Evolutionary conservation across 2,113 vertebrate genomes (phyloP), one percentile per base, ranked within the genome.

Genomic region (Hypanus sabinus): DNA sequence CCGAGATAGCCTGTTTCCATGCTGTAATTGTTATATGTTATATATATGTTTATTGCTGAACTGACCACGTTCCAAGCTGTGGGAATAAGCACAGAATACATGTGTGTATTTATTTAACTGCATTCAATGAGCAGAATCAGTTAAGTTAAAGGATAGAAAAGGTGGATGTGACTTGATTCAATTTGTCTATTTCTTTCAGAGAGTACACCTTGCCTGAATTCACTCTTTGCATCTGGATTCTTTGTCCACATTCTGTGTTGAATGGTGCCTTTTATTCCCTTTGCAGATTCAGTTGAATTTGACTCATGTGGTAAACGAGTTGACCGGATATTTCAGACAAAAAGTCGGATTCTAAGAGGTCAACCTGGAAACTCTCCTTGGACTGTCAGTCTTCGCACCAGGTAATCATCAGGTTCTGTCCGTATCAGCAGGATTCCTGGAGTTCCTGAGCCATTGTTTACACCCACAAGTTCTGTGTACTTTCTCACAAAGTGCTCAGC

Each of bases 341-440:
- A 18, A 94, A 3, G 95, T 62, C 98, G 98, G 0, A 97, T 99
- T 0, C 95, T 99, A 0, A 97, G 97, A 0, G 99, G 98, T 8
- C 87, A 94, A 38, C 98, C 98, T 0, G 98, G 99, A 93, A 99
- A 98, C 96, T 99, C 98, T 0, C 99, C 99, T 2, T 99, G 98
- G 98, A 99, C 99, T 0, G 98, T 99, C 95, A 99, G 99, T 96
- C 97, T 99, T 94, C 97, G 98, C 94, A 98, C 98, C 96, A 96
- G 98, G 99, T 99, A 95, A 97, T 0, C 0, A 65, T 6, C 60
- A 94, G 79, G 30, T 11, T 0, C 81, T 57, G 55, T 3, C 46
- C 81, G 0, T 30, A 33, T 18, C 5, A 24, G 12, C 57, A 65
- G 27, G 30, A 36, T 9, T 20, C 76, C 76, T 79, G 76, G 76